Conservation (phyloP, 64 coral and sea anemone genomes). For the Dendrophyllia cribrosa region DNA sequence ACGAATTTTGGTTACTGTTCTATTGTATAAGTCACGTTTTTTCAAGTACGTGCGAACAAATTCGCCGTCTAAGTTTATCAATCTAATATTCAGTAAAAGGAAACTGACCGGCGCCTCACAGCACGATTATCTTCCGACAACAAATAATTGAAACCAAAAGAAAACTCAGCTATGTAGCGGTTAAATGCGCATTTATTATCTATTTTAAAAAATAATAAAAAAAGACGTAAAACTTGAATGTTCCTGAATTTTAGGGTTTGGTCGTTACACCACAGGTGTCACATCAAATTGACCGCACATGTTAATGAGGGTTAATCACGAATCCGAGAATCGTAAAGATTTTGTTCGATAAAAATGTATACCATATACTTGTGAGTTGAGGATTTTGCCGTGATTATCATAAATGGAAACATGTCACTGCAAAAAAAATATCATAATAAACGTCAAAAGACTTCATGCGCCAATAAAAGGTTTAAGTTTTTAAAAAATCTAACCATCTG, state of each 20-base stretch:
- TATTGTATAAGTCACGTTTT: not conserved
- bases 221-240: too few species aligned
- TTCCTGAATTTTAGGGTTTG: not conserved
- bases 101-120: not conserved
- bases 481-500: too few species aligned
- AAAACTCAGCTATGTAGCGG: not conserved
- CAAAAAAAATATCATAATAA: too few species aligned
- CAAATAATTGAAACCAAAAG: not conserved
- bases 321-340: not conserved
- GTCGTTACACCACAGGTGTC: not conserved
- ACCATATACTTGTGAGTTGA: too few species aligned
- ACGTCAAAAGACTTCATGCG: too few species aligned
- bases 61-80: too few species aligned
- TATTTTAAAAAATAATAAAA: not conserved
- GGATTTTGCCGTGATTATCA: too few species aligned
- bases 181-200: not conserved
- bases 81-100: too few species aligned
- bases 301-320: not conserved
- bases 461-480: too few species aligned
- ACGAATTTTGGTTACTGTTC: too few species aligned
- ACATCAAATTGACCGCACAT: not conserved
- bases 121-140: not conserved
- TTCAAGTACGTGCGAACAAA: constrained; percentile 8
- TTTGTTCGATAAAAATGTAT: not conserved
- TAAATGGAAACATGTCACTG: too few species aligned